Evolutionary conservation across 2,113 vertebrate species (phyloP).

Genomic region (Pseudopipra pipra): DNA sequence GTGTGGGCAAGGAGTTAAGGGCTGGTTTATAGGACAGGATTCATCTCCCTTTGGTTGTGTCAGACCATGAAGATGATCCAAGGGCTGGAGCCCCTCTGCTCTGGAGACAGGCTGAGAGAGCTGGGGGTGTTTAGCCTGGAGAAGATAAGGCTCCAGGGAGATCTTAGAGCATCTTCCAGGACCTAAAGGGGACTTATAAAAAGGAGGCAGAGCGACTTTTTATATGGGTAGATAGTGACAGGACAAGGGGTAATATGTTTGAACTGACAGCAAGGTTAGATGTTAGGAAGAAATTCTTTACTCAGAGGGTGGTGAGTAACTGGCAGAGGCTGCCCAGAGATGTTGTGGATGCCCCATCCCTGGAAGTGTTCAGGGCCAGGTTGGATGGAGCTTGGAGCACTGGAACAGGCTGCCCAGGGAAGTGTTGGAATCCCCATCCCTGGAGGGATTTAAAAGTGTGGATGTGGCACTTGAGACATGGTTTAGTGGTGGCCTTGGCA

Average conservation of each 20-base stretch:
- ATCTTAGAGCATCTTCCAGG: background rate
- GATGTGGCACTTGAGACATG: background rate
- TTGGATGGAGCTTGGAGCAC: background rate
- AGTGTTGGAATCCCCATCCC: background rate
- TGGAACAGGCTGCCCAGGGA: background rate
- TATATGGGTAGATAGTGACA: background rate
- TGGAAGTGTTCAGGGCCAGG: background rate
- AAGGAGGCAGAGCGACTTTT: background rate
- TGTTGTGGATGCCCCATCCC: background rate
- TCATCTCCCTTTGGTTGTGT: background rate
- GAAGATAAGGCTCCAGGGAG: background rate
- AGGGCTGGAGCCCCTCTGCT: background rate
- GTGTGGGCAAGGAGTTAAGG: background rate
- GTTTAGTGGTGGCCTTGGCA: background rate
- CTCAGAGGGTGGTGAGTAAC: rapidly evolving
- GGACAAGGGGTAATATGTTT: background rate
- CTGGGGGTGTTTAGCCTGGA: background rate
- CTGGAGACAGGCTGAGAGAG: background rate
- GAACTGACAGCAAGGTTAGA: background rate
- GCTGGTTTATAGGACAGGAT: background rate
- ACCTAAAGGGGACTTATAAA: background rate
- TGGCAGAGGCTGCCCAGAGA: background rate
- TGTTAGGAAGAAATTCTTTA: background rate
- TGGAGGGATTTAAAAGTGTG: background rate
- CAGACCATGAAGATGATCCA: background rate